Base-by-base conservation (phyloP, 2,113 vertebrate species). In the Barnardius zonarius region DNA sequence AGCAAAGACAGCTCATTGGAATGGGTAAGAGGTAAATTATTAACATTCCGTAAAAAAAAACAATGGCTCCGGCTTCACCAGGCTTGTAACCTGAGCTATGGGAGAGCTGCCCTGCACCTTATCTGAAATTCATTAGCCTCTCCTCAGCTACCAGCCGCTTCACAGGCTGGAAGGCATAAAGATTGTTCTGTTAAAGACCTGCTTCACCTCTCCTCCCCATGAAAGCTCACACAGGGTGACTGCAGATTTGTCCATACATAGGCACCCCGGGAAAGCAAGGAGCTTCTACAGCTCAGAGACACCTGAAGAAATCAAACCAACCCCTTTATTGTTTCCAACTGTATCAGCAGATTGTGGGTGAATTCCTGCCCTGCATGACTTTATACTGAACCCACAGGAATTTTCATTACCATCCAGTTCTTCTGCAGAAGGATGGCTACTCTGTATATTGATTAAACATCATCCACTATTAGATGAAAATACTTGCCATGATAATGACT, bases 61-160 rank as follows among this genome's bases (percentile, higher is more conserved):
- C 49, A 78, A 67, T 4, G 11, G 64, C 37, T 92, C 55, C 77
- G 59, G 46, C 37, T 90, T 88, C 67, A 84, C 64, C 16, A 64
- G 62, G 28, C 48, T 33, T 61, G 76, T 63, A 93, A 91, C 61
- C 41, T 44, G 80, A 96, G 51, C 83, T 79, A 25, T 9, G 25
- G 79, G n/a, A 54, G 72, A 86, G 61, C 68, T 77, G 85, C 59
- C 86, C 68, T 57, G 67, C 49, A 54, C 59, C 76, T 81, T 59
- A 81, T 61, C 86, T 81, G 91, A 94, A 92, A 81, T 90, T 88
- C 86, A 86, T 92, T 63, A 95, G n/a, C 88, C 55, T 69, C n/a
- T 66, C 31, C 72, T 41, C 37, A 41, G 68, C 52, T 67, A 67
- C 72, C n/a, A 54, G 37, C 2, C 2, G 19, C 55, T 86, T 88